Percentiles rank a stretch among this genome's conserved stretches.
phyloP scores from a whole-genome alignment of 2,888 invertebrate species.

The Torymus texanus region DNA sequence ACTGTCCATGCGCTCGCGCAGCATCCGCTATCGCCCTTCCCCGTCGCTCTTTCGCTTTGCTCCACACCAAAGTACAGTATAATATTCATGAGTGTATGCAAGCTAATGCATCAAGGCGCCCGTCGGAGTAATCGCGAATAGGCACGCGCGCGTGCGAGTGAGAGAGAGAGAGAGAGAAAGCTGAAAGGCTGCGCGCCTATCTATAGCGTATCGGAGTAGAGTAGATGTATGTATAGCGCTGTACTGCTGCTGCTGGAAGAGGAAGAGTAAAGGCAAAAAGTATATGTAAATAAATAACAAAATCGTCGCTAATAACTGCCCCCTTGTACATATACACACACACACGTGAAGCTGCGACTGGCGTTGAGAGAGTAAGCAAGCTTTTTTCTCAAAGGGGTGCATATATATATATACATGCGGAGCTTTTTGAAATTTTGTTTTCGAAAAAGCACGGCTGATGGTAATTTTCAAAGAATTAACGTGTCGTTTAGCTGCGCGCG shows the following conservation, averaged over 20 bases:
- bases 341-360: too few relatives aligned
- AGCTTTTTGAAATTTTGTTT: too few relatives aligned
- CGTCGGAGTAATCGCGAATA: conserved; percentile 65
- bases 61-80: conserved; percentile 63
- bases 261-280: conserved; percentile 14
- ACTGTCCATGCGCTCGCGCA: background rate
- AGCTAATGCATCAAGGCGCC: conserved; percentile 73
- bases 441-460: too few relatives aligned
- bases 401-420: too few relatives aligned
- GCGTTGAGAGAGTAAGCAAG: too few relatives aligned
- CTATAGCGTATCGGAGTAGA: conserved; percentile 45
- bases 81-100: conserved; percentile 74
- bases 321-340: too few relatives aligned
- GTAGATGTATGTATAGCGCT: background rate
- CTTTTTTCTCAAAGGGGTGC: too few relatives aligned
- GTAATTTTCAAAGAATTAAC: too few relatives aligned
- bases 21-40: too few relatives aligned
- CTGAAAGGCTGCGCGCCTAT: conserved; percentile 39
- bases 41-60: conserved; percentile 45
- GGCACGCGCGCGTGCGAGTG: conserved; percentile 51
- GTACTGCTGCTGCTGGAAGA: background rate
- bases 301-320: too few relatives aligned
- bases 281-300: conserved; percentile 19
- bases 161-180: background rate
- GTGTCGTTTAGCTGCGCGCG: too few relatives aligned